A percentile compares a stretch with the other conserved stretches of the same genome.
These are phyloP conservation scores for Lepus timidus DNA, from an alignment of 2,113 vertebrate genomes.

Conservation along the genomic window DNA sequence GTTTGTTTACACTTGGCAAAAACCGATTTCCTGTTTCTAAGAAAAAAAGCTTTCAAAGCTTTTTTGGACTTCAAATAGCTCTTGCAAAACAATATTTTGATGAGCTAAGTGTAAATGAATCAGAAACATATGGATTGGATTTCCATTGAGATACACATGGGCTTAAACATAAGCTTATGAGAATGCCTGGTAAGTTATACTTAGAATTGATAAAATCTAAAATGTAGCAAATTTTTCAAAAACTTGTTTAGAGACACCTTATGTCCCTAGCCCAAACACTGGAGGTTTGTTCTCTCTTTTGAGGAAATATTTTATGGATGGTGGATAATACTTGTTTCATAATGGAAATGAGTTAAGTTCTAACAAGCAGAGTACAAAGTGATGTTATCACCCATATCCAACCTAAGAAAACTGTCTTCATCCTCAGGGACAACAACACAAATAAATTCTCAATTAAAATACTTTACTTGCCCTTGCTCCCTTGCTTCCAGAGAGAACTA, in stretches of 20 bases:
- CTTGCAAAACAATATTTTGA: slow-evolving; percentile 86
- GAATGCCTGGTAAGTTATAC: slow-evolving; percentile 76
- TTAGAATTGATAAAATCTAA: slow-evolving; percentile 78
- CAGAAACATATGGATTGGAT: slow-evolving; percentile 85
- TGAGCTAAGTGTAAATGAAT: slow-evolving; percentile 86
- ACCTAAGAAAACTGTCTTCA: not conserved
- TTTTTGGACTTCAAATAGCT: slow-evolving; percentile 85
- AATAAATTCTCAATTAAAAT: not conserved
- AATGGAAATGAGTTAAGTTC: slow-evolving; percentile 29
- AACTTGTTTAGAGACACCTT: slow-evolving; percentile 74
- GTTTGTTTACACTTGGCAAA: slow-evolving; percentile 85
- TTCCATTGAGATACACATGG: slow-evolving; percentile 80
- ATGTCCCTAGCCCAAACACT: slow-evolving; percentile 54
- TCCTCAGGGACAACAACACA: not conserved
- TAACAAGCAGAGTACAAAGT: slow-evolving; percentile 46
- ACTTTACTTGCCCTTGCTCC: not conserved
- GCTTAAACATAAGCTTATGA: slow-evolving; percentile 74
- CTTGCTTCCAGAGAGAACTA: not conserved
- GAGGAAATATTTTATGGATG: slow-evolving; percentile 54
- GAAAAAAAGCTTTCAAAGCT: slow-evolving; percentile 83
- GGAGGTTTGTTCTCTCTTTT: slow-evolving; percentile 39
- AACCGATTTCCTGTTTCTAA: slow-evolving; percentile 84
- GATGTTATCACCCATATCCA: not conserved
- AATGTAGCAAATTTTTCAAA: slow-evolving; percentile 68
- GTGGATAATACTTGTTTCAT: not conserved